Base-by-base conservation (phyloP, 2,797 vertebrate genomes). In the Clamator glandarius region DNA sequence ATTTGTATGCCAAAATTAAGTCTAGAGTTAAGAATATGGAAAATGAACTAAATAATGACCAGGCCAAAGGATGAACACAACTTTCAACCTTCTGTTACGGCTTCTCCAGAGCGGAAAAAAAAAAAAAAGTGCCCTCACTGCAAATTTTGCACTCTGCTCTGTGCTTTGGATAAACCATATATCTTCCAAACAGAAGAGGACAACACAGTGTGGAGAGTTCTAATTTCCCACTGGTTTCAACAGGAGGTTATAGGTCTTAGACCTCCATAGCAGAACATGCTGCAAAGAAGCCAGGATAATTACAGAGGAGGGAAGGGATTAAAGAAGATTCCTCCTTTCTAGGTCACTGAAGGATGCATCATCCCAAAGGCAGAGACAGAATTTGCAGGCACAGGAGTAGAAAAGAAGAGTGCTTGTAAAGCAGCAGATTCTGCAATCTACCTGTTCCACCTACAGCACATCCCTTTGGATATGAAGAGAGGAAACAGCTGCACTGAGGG, bases 401-500 rank as follows among this genome's bases (percentile, higher is more conserved):
- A n/a, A n/a, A n/a, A n/a, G n/a, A 46, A 44, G 8, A n/a, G 12
- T 8, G 9, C 25, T 61, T 75, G 41, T n/a, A 68, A 75, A 64
- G 44, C 31, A 35, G 10, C 9, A 46, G 35, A 54, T 55, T 26
- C 64, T 35, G n/a, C 21, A 77, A 21, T 35, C 6, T 20, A 36
- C 29, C 26, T 63, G 15, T 57, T 46, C 15, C 62, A 63, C 2
- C 0, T 35, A 11, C 7, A 8, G 8, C 5, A 2, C 5, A 18
- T 13, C 17, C n/a, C 12, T 88, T 29, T 33, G 26, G 54, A 35
- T n/a, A 46, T 1, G 24, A 44, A 41, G 28, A 44, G 14, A 15
- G 15, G 18, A 12, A 28, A 11, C 1, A 35, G 29, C 25, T 58
- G 31, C 39, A 15, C 73, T n/a, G 36, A 68, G 18, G 39, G 17